Conservation (phyloP, 2,113 vertebrate species). For the Oplegnathus fasciatus region DNA sequence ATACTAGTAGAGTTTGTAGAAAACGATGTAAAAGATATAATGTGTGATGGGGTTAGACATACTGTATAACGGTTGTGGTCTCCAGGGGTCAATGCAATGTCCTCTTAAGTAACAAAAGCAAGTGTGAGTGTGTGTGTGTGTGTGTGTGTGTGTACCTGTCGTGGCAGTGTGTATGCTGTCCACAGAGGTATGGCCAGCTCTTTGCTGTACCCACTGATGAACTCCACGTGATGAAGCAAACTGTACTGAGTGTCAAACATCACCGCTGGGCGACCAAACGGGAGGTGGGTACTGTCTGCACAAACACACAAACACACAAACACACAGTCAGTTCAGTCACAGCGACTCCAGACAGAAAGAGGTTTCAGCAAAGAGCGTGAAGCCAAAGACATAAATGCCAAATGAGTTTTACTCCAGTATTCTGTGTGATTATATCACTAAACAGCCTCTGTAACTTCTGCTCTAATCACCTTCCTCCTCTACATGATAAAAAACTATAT, state of each 20-base stretch:
- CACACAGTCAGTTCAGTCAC: neutral
- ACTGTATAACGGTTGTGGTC: too few species aligned
- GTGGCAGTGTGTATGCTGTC: slow-evolving; percentile 91
- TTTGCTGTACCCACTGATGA: slow-evolving; percentile 94
- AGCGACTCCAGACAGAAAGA: too few species aligned
- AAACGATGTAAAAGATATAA: neutral
- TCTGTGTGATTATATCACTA: too few species aligned
- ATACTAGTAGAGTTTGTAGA: neutral
- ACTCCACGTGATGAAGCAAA: slow-evolving; percentile 92
- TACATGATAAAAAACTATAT: too few species aligned
- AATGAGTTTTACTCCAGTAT: neutral
- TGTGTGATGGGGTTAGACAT: too few species aligned
- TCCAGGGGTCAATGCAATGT: too few species aligned
- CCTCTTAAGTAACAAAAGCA: too few species aligned
- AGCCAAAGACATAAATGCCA: too few species aligned
- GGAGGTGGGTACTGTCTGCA: slow-evolving; percentile 89
- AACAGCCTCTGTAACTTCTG: too few species aligned
- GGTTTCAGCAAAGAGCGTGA: too few species aligned
- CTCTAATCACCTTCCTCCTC: too few species aligned
- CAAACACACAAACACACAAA: slow-evolving; percentile 23
- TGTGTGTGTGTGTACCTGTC: slow-evolving; percentile 83
- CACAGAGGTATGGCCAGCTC: slow-evolving; percentile 93
- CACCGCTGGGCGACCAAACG: slow-evolving; percentile 92
- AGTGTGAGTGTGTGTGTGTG: neutral
- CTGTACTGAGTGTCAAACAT: slow-evolving; percentile 92